Percentiles rank a stretch among this genome's conserved stretches.
Conservation (phyloP, 2,888 invertebrate genomes). For the Rotaria sp. region DNA sequence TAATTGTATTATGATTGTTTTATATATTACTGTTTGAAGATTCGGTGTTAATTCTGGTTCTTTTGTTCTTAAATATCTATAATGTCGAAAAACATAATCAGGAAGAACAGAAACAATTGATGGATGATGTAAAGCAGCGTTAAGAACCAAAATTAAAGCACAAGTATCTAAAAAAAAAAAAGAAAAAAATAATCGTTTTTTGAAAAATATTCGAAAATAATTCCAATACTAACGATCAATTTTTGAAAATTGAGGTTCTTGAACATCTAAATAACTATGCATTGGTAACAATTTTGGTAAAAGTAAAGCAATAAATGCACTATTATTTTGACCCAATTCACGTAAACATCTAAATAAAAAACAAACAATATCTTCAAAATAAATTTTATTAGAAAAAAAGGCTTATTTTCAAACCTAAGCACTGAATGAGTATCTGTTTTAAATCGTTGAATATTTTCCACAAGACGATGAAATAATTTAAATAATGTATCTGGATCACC, state of each 20-base stretch:
- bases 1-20: too few species aligned
- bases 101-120: constrained; percentile 4
- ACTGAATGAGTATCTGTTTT: constrained; percentile 1
- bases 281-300: constrained; percentile 20
- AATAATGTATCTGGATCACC: constrained; percentile 8
- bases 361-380: too few species aligned
- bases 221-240: background rate
- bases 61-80: constrained; percentile 23
- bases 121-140: constrained; percentile 14
- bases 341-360: background rate
- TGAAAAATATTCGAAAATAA: too few species aligned
- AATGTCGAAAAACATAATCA: constrained; percentile 19
- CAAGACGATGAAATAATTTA: constrained; percentile 14
- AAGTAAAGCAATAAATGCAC: constrained; percentile 6
- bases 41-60: background rate
- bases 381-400: too few species aligned
- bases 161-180: background rate
- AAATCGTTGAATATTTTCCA: constrained; percentile 27
- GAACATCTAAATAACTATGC: constrained; percentile 25
- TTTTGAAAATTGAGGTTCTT: constrained; percentile 21
- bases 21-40: background rate
- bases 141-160: background rate
- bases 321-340: constrained; percentile 10
- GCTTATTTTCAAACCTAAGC: background rate
- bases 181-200: too few species aligned